Base-by-base conservation (phyloP, 2,888 invertebrate species). In the Scaptomyza caliginosa region DNA sequence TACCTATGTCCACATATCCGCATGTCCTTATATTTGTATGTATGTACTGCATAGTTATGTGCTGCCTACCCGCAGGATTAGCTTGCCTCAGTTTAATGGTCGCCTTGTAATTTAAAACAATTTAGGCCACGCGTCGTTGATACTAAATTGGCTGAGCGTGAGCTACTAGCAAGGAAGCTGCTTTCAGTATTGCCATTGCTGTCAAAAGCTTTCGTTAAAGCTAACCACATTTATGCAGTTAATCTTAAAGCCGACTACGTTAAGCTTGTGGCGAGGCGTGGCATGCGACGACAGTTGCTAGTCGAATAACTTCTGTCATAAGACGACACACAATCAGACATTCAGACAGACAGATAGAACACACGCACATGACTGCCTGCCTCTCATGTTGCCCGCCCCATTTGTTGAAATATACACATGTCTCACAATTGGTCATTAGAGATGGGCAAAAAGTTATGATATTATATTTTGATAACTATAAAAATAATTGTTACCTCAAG, bases 21-120 rank as follows among this genome's bases (percentile, higher is more conserved):
- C 19, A 39, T 26, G 19, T 46, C 36, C 51, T 13, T 46, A 3
- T 55, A 1, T 59, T n/a, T 58, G 4, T 46, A n/a, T 70, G 40
- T 49, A 39, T 66, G 26, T 55, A 30, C 32, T 50, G 56, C 48
- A 52, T 48, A 28, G 17, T 17, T 28, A 43, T 43, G n/a, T 28
- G 43, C 28, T 32, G 30, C n/a, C 30, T 4, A 56, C 52, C 52
- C 51, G 46, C 55, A 55, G 69, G 83, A 83, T 80, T 79, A 78
- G 58, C 73, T 73, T 34, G 67, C 65, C 64, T 69, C 36, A 57
- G 38, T 69, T 73, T 73, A 74, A 74, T 74, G 62, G 66, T 42
- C 74, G 75, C 72, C 77, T 74, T 83, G 81, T 74, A 86, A 85
- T 85, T 85, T 83, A 81, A 85, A 85, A 81, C 81, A 84, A 85